These are phyloP conservation scores for Toxotes jaculatrix DNA, from an alignment of 2,113 vertebrate species.

Conservation along the genomic window DNA sequence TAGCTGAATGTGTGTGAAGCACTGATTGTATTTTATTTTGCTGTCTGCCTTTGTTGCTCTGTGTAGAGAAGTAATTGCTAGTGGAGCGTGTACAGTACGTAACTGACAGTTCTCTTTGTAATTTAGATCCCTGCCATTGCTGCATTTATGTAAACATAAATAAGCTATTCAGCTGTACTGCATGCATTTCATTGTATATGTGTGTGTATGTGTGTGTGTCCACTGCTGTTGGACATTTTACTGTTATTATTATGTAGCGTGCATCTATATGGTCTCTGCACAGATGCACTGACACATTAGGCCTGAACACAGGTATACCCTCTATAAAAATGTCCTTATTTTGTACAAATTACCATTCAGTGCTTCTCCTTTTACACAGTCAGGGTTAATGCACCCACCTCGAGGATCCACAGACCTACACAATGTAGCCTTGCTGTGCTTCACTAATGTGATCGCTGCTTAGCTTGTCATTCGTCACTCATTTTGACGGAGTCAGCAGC, in stretches of 20 bases:
- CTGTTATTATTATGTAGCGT: not conserved
- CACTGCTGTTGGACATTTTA: not conserved
- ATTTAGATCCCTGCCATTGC: slow-evolving; percentile 27
- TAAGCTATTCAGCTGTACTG: slow-evolving; percentile 15
- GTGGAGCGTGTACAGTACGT: slow-evolving; percentile 20
- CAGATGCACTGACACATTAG: not conserved
- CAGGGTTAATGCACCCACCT: slow-evolving; percentile 2
- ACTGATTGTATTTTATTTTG: slow-evolving; percentile 56
- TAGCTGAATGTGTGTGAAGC: slow-evolving; percentile 35
- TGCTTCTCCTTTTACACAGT: slow-evolving; percentile 26
- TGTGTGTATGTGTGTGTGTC: not conserved
- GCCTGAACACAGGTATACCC: not conserved
- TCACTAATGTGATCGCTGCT: slow-evolving; percentile 54
- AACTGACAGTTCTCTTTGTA: slow-evolving; percentile 55
- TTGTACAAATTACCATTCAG: slow-evolving; percentile 4
- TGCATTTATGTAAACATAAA: slow-evolving; percentile 51
- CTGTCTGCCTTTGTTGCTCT: slow-evolving; percentile 50
- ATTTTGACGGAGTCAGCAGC: slow-evolving; percentile 62
- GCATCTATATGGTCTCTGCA: not conserved
- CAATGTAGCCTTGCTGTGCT: slow-evolving; percentile 22
- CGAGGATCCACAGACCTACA: slow-evolving; percentile 2
- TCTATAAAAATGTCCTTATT: not conserved
- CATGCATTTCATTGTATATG: slow-evolving; percentile 2
- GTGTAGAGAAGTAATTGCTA: slow-evolving; percentile 50
- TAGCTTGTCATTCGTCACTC: slow-evolving; percentile 58